phyloP scores from a whole-genome alignment of 2,888 invertebrate species.

The Agrochola circellaris region DNA sequence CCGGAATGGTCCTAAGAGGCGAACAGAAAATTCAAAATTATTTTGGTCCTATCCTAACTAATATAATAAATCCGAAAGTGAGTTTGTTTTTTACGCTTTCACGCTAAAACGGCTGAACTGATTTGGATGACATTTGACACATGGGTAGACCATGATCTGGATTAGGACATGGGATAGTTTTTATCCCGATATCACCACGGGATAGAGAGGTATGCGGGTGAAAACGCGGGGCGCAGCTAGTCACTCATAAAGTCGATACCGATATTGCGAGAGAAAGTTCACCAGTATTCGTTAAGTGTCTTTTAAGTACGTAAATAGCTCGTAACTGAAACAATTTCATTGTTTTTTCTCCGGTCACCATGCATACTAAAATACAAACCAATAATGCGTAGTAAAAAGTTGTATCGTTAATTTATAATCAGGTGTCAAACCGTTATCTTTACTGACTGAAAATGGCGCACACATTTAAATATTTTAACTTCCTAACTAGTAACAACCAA shows the following conservation, averaged over 20 bases:
- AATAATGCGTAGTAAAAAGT: slow-evolving; percentile 32
- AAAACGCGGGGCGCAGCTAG: too few relatives aligned
- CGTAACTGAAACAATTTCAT: slow-evolving; percentile 2
- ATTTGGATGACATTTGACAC: too few relatives aligned
- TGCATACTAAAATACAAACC: slow-evolving; percentile 39
- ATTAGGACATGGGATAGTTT: too few relatives aligned
- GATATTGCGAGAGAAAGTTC: background rate
- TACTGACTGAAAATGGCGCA: slow-evolving; percentile 44
- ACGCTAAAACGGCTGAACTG: too few relatives aligned
- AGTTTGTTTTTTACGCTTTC: too few relatives aligned
- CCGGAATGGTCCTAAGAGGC: background rate
- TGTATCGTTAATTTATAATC: slow-evolving; percentile 60
- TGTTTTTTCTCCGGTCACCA: slow-evolving; percentile 12
- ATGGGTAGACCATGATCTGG: too few relatives aligned
- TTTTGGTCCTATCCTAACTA: too few relatives aligned
- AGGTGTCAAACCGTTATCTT: slow-evolving; percentile 51
- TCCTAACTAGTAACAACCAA: slow-evolving; percentile 8
- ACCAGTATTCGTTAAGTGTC: too few relatives aligned
- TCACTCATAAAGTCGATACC: too few relatives aligned
- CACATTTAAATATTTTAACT: slow-evolving; percentile 57
- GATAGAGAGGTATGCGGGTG: too few relatives aligned
- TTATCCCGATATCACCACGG: too few relatives aligned
- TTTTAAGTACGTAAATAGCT: slow-evolving; percentile 14
- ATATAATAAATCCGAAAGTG: too few relatives aligned
- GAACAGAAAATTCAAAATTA: background rate